These are phyloP conservation scores for Perognathus longimembris DNA, from an alignment of 2,113 vertebrate genomes.

Conservation along the genomic window DNA sequence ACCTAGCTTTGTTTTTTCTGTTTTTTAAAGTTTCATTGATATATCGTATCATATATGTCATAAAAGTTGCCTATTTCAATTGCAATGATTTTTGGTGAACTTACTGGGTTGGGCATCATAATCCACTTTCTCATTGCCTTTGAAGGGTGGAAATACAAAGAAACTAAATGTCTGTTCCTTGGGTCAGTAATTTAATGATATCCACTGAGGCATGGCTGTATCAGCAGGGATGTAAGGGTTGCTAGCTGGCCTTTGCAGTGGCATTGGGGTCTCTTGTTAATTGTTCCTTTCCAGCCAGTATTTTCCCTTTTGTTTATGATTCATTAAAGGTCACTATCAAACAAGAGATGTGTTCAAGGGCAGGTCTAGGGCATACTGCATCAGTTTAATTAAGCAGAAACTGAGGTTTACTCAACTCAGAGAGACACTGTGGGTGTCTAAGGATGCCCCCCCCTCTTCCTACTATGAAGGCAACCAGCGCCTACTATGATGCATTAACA, in stretches of 20 bases:
- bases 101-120: neutral
- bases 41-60: neutral
- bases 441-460: neutral
- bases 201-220: neutral
- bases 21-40: neutral
- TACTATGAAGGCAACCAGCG: neutral
- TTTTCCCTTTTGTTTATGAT: neutral
- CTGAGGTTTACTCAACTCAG: neutral
- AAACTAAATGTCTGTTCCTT: neutral
- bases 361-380: neutral
- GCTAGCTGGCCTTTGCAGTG: no score
- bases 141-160: neutral
- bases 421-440: neutral
- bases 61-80: neutral
- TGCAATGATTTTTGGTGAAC: neutral
- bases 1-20: neutral
- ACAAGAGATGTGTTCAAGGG: neutral
- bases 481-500: neutral
- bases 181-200: accelerated
- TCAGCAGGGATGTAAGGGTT: neutral
- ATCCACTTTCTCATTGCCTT: neutral
- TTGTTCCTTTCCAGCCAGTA: neutral
- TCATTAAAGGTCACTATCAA: neutral
- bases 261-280: no score
- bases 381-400: neutral